Conservation (phyloP, 2,113 vertebrate species). For the Psilopsiagon aymara region DNA sequence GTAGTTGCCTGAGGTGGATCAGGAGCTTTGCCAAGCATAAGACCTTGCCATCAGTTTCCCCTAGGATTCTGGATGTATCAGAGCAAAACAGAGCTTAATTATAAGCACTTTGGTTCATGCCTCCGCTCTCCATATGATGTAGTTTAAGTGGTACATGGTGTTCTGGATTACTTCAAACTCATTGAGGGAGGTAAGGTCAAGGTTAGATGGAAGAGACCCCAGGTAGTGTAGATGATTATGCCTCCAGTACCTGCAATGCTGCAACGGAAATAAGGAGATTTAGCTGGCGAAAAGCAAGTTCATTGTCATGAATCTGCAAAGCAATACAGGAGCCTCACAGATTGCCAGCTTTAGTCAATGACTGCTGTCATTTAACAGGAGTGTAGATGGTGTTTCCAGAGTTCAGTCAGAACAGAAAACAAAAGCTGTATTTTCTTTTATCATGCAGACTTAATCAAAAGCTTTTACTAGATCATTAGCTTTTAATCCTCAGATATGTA, state of each 20-base stretch:
- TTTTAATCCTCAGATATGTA: not conserved
- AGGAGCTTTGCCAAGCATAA: not conserved
- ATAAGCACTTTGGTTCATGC: not conserved
- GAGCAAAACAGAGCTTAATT: conserved; percentile 3
- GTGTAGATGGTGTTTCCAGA: not conserved
- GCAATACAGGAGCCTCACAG: not conserved
- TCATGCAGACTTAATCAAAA: not conserved
- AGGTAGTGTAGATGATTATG: too few species aligned
- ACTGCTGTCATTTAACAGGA: not conserved
- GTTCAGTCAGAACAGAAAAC: not conserved
- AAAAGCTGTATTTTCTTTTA: not conserved
- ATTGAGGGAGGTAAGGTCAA: not conserved
- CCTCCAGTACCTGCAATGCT: not conserved
- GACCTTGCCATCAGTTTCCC: not conserved
- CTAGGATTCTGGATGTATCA: not conserved
- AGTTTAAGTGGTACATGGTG: not conserved
- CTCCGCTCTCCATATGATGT: not conserved
- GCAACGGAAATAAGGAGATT: not conserved
- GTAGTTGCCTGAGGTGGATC: not conserved
- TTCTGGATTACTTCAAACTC: not conserved
- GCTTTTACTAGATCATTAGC: not conserved
- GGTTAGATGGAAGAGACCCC: not conserved
- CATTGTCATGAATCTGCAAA: not conserved
- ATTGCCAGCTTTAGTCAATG: not conserved
- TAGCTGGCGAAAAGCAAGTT: not conserved